Evolutionary conservation across 2,113 vertebrate species (phyloP).

Genomic region (Zosterops lateralis): DNA sequence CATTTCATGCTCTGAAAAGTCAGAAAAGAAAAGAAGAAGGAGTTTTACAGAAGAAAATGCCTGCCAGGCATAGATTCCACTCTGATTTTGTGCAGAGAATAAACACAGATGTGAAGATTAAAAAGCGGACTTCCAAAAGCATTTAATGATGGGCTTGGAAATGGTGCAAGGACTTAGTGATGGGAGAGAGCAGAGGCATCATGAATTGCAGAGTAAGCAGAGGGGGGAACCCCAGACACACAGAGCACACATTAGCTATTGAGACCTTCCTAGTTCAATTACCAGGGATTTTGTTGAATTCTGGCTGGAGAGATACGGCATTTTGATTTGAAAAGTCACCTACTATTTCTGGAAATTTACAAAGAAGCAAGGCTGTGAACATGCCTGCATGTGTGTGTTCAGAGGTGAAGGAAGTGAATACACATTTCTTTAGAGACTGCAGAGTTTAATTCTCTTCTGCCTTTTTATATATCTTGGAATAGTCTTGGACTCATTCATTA

Average conservation of each 20-base stretch:
- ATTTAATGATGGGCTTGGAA: conserved; percentile 38
- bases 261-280: not conserved
- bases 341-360: not conserved
- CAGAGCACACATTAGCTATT: not conserved
- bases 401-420: not conserved
- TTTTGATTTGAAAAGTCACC: not conserved
- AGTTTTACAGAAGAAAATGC: conserved; percentile 52
- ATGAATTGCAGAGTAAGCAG: not conserved
- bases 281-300: not conserved
- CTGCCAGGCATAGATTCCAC: conserved; percentile 41
- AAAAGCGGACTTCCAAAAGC: conserved; percentile 33
- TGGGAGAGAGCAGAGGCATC: not conserved
- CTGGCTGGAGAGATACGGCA: not conserved
- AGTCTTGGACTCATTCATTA: not conserved
- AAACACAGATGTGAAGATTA: conserved; percentile 41
- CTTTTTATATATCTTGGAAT: not conserved
- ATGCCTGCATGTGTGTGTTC: not conserved
- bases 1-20: conserved; percentile 74
- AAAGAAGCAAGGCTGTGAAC: not conserved
- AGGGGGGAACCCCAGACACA: not conserved
- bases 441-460: not conserved
- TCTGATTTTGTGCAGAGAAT: conserved; percentile 49
- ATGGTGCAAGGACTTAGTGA: not conserved
- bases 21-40: conserved; percentile 56
- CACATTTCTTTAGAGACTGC: not conserved